Evolutionary conservation across 2,888 invertebrate species (phyloP).

Genomic region (Monoplex corrugatus): DNA sequence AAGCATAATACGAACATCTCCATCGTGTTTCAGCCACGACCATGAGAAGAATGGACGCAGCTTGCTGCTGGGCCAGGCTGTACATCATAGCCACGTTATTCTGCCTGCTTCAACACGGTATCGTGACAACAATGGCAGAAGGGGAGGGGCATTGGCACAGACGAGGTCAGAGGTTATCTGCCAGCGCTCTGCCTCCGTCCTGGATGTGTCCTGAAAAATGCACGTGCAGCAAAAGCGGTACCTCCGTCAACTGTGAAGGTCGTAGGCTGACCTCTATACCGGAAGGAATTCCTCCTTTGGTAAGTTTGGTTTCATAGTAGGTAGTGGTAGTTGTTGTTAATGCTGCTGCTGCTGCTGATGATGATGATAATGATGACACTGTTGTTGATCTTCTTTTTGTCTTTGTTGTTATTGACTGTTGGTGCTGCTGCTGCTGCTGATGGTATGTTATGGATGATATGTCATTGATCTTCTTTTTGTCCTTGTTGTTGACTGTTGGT

Average conservation of each 20-base stretch:
- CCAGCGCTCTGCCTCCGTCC: not conserved
- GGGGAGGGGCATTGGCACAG: not conserved
- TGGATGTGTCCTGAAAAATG: conserved; percentile 54
- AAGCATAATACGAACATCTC: not conserved
- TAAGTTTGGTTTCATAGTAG: not conserved
- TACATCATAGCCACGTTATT: not conserved
- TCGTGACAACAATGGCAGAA: not conserved
- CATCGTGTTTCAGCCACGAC: not conserved
- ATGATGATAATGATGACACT: too few relatives aligned
- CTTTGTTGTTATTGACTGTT: too few relatives aligned
- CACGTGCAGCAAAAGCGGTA: conserved; percentile 65
- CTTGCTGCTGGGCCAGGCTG: not conserved
- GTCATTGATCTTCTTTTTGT: not conserved
- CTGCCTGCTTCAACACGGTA: not conserved
- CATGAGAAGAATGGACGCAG: not conserved
- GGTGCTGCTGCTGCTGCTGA: too few relatives aligned
- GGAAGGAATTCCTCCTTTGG: conserved; percentile 58
- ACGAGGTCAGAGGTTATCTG: not conserved
- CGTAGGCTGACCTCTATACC: conserved; percentile 62
- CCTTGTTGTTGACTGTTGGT: not conserved
- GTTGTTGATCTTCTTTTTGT: too few relatives aligned
- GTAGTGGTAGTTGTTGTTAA: too few relatives aligned
- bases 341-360: too few relatives aligned
- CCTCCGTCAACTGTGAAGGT: conserved; percentile 68
- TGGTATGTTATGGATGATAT: not conserved